phyloP scores from a whole-genome alignment of 2,888 invertebrate genomes.

The Caenorhabditis doughertyi region DNA sequence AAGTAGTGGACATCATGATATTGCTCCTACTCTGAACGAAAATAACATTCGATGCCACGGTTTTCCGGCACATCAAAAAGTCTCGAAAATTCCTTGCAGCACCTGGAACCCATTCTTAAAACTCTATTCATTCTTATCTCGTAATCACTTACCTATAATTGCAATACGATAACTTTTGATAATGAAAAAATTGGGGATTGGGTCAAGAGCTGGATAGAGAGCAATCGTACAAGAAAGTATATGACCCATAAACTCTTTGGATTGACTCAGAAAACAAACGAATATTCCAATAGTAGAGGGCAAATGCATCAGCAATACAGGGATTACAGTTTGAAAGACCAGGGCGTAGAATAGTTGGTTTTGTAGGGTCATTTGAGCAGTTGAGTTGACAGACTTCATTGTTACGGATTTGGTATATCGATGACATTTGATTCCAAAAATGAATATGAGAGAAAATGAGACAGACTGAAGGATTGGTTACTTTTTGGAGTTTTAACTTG shows the following conservation, averaged over 20 bases:
- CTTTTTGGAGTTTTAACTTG: background rate
- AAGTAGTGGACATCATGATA: too few relatives aligned
- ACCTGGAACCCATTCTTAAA: too few relatives aligned
- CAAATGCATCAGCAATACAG: slow-evolving; percentile 47
- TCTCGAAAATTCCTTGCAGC: too few relatives aligned
- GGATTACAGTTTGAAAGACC: slow-evolving; percentile 45
- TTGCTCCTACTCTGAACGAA: too few relatives aligned
- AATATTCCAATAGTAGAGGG: slow-evolving; percentile 8
- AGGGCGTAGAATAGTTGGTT: slow-evolving; percentile 44
- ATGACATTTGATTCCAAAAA: slow-evolving; percentile 28
- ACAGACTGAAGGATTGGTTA: background rate
- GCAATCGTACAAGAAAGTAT: slow-evolving; percentile 24
- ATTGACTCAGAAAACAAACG: slow-evolving; percentile 14
- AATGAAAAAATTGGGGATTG: slow-evolving; percentile 45
- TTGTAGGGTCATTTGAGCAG: slow-evolving; percentile 1
- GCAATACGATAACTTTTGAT: slow-evolving; percentile 41
- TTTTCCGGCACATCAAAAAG: too few relatives aligned
- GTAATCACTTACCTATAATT: slow-evolving; percentile 29
- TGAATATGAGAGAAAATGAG: slow-evolving; percentile 23
- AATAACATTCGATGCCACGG: too few relatives aligned
- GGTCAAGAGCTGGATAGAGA: slow-evolving; percentile 44
- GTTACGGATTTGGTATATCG: slow-evolving; percentile 5
- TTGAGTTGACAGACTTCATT: background rate
- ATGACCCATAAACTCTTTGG: slow-evolving; percentile 3
- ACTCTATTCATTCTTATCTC: too few relatives aligned